Conservation (phyloP, 2,113 vertebrate species). For the Trogon surrucura region DNA sequence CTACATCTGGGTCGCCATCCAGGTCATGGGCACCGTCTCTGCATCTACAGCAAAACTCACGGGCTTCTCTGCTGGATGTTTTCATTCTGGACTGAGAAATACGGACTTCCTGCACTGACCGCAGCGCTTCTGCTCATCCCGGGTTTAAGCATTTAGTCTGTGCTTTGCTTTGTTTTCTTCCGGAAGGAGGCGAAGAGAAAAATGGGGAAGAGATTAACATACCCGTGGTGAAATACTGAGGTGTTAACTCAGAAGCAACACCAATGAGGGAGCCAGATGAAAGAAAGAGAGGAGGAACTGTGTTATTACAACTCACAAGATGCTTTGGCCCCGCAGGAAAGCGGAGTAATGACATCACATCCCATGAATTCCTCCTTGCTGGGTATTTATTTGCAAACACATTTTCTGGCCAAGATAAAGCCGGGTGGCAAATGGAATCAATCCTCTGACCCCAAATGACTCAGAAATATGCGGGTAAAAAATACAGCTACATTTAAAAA, state of each 20-base stretch:
- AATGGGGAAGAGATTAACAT: not conserved
- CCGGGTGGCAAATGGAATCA: slow-evolving; percentile 5
- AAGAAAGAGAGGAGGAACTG: not conserved
- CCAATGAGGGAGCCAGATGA: not conserved
- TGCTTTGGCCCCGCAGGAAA: not conserved
- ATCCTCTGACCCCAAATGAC: not conserved
- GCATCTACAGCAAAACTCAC: not conserved
- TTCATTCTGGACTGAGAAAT: not conserved
- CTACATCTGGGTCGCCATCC: not conserved
- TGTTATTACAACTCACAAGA: not conserved
- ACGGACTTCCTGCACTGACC: not conserved
- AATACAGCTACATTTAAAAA: not conserved
- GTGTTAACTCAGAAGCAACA: not conserved
- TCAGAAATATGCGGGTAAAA: not conserved
- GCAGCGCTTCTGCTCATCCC: not conserved
- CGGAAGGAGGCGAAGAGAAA: not conserved
- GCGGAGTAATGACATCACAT: not conserved
- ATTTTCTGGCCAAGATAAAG: not conserved
- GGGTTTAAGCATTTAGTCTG: not conserved
- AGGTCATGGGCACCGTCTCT: not conserved
- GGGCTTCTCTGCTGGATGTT: not conserved
- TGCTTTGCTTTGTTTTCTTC: not conserved
- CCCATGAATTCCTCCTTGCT: not conserved
- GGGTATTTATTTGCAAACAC: not conserved
- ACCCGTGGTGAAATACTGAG: not conserved